Percentiles rank a stretch among this genome's conserved stretches.
Conservation (phyloP, 2,797 vertebrate species). For the Acomys russatus region DNA sequence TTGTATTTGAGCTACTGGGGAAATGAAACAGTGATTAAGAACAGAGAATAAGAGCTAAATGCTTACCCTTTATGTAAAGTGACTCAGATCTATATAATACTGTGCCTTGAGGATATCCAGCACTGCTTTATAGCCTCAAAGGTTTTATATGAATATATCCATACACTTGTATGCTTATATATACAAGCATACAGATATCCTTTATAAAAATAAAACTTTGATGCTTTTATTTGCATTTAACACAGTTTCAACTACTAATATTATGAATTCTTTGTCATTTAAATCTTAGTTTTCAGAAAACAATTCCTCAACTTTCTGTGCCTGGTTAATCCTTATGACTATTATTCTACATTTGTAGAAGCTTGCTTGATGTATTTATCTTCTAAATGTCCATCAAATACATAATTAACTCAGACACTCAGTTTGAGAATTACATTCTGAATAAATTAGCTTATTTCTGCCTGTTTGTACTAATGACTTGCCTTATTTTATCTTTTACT, state of each 20-base stretch:
- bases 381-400: not conserved
- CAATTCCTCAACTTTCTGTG: not conserved
- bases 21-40: not conserved
- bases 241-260: not conserved
- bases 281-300: not conserved
- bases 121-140: not conserved
- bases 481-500: not conserved
- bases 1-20: no score
- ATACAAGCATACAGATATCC: not conserved
- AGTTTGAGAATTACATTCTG: not conserved
- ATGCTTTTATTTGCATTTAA: not conserved
- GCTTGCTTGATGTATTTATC: not conserved
- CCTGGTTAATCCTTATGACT: not conserved
- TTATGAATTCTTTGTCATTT: not conserved
- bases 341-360: not conserved
- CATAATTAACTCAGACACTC: not conserved
- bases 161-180: not conserved
- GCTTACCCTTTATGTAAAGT: not conserved
- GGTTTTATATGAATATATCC: not conserved
- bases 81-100: not conserved
- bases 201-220: not conserved
- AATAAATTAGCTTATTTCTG: not conserved
- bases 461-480: rapidly evolving
- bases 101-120: not conserved
- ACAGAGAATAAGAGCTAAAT: not conserved